Evolutionary conservation across 1,140 invertebrate species (phyloP).

Genomic region (Magallana gigas): DNA sequence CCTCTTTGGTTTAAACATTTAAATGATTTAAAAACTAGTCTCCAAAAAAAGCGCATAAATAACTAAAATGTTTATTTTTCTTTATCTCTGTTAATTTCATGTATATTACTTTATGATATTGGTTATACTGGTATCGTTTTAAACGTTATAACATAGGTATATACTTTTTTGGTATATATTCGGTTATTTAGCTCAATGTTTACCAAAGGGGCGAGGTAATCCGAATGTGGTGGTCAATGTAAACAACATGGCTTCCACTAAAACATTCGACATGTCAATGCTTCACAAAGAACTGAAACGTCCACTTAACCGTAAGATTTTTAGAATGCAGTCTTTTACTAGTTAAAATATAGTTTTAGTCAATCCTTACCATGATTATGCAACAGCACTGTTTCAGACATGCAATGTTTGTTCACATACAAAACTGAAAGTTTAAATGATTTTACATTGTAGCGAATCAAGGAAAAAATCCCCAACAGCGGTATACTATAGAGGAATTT

Average conservation of each 20-base stretch:
- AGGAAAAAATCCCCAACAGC: not conserved
- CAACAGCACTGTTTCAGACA: no score
- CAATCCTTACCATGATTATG: no score
- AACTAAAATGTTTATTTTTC: not conserved
- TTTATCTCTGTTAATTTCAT: no score
- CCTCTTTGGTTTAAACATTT: not conserved
- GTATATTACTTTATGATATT: no score
- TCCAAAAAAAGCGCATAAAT: not conserved
- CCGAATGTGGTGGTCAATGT: slow-evolving; percentile 48
- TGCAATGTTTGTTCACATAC: no score
- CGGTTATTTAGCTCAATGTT: no score
- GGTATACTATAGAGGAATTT: slow-evolving; percentile 59
- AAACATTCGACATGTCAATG: slow-evolving; percentile 53
- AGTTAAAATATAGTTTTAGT: not conserved
- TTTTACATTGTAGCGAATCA: not conserved
- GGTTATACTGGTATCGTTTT: no score
- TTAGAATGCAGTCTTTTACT: not conserved
- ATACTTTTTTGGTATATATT: no score
- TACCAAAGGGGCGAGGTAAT: no score
- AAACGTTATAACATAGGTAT: no score
- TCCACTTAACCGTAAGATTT: not conserved
- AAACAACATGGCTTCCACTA: slow-evolving; percentile 72
- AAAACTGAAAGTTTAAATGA: no score
- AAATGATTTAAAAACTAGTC: not conserved
- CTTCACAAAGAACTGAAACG: not conserved